phyloP scores from a whole-genome alignment of 1,140 invertebrate species.

The Bombyx mandarina region DNA sequence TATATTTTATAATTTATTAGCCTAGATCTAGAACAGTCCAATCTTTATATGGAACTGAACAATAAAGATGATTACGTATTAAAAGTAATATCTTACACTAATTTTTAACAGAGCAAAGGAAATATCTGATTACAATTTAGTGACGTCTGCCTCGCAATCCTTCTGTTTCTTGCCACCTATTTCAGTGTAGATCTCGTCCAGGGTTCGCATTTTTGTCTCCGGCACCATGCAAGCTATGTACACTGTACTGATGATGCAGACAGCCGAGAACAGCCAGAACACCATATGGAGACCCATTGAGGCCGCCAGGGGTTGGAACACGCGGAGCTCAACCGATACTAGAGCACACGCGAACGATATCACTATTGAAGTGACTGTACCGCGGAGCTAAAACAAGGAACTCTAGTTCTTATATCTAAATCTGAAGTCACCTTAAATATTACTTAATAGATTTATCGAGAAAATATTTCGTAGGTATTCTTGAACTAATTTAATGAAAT shows the following conservation, averaged over 20 bases:
- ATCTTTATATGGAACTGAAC: no score
- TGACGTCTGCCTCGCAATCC: conserved; percentile 42
- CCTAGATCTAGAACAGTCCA: no score
- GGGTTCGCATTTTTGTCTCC: conserved; percentile 79
- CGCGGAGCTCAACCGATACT: conserved; percentile 41
- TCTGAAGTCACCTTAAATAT: no score
- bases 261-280: conserved; percentile 78
- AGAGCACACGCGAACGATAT: conserved; percentile 48
- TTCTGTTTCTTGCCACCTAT: conserved; percentile 35
- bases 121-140: conserved; percentile 27
- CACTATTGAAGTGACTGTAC: conserved; percentile 53
- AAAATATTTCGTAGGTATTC: no score
- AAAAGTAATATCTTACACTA: no score
- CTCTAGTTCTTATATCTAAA: background rate
- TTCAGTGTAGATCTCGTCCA: conserved; percentile 71
- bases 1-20: no score
- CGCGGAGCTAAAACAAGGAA: conserved; percentile 43
- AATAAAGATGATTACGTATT: no score
- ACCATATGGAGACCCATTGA: conserved; percentile 72
- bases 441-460: no score
- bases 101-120: no score
- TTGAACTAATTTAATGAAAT: no score
- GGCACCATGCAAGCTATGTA: conserved; percentile 76
- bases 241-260: conserved; percentile 74
- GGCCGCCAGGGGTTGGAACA: conserved; percentile 64